Conservation (phyloP, 2,888 invertebrate species). For the Sturmia bella region DNA sequence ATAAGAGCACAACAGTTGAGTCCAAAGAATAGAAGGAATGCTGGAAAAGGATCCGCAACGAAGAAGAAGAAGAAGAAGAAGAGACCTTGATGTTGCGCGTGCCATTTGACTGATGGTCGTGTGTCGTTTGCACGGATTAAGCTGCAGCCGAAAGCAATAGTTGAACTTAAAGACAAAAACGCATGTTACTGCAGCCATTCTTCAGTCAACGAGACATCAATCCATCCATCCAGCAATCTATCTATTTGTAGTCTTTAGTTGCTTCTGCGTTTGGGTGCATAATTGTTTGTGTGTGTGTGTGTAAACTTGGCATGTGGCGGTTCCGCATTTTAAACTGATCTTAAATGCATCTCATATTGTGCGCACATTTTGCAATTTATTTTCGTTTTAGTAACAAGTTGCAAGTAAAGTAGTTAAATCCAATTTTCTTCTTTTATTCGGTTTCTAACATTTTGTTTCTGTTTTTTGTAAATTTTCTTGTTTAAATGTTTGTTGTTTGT, state of each 20-base stretch:
- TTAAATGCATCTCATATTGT: constrained; percentile 57
- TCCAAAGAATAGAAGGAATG: background rate
- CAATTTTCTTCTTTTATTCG: constrained; percentile 5
- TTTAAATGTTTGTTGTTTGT: constrained; percentile 49
- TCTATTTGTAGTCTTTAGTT: background rate
- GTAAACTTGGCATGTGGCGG: constrained; percentile 70
- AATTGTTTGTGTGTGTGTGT: constrained; percentile 13
- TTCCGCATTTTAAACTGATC: constrained; percentile 68
- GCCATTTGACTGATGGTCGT: constrained; percentile 71
- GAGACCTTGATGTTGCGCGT: constrained; percentile 69
- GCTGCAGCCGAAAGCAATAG: constrained; percentile 38
- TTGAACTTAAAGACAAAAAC: constrained; percentile 21
- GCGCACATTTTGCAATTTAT: constrained; percentile 47
- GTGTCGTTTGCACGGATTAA: constrained; percentile 63
- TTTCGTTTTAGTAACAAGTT: constrained; percentile 26
- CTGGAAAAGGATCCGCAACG: background rate
- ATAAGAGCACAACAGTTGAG: constrained; percentile 3
- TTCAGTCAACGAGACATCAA: background rate
- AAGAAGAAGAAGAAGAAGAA: background rate
- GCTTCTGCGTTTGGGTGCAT: background rate
- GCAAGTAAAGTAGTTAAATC: constrained; percentile 40
- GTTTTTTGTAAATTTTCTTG: background rate
- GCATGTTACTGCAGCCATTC: constrained; percentile 17
- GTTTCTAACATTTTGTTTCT: background rate
- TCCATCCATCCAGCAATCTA: constrained; percentile 5